Evolutionary conservation across 1,140 invertebrate species (phyloP).

Genomic region (Bombus pascuorum): DNA sequence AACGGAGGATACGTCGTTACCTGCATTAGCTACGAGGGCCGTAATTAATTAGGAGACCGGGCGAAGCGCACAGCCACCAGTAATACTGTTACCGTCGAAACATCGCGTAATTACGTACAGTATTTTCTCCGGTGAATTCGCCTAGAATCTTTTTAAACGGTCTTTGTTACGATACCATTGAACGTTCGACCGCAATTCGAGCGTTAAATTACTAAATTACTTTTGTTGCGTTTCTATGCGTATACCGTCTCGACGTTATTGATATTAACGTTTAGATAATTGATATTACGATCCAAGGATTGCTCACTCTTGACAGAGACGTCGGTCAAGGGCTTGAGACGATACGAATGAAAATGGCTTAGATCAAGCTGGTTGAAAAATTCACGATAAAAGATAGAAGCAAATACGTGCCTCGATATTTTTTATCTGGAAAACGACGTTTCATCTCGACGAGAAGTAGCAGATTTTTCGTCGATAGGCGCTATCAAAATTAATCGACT

Average conservation of each 20-base stretch:
- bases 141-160: not conserved
- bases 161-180: not conserved
- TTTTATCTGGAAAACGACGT: not conserved
- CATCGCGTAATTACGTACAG: constrained; percentile 11
- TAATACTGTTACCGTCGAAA: constrained; percentile 25
- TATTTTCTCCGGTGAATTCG: not conserved
- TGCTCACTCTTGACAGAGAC: too few relatives aligned
- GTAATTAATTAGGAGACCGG: constrained; percentile 54
- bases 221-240: too few relatives aligned
- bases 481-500: not conserved
- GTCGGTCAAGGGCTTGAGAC: too few relatives aligned
- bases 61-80: constrained; percentile 10
- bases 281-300: too few relatives aligned
- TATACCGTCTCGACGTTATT: too few relatives aligned
- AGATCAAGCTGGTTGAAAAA: too few relatives aligned
- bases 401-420: too few relatives aligned
- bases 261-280: too few relatives aligned
- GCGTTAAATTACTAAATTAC: not conserved
- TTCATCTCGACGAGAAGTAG: not conserved
- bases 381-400: too few relatives aligned
- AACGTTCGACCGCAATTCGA: not conserved
- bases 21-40: constrained; percentile 8
- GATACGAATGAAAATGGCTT: too few relatives aligned
- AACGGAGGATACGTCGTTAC: constrained; percentile 23
- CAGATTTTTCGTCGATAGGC: not conserved